Base-by-base conservation (phyloP, 2,888 invertebrate species). In the Lithodes maja region DNA sequence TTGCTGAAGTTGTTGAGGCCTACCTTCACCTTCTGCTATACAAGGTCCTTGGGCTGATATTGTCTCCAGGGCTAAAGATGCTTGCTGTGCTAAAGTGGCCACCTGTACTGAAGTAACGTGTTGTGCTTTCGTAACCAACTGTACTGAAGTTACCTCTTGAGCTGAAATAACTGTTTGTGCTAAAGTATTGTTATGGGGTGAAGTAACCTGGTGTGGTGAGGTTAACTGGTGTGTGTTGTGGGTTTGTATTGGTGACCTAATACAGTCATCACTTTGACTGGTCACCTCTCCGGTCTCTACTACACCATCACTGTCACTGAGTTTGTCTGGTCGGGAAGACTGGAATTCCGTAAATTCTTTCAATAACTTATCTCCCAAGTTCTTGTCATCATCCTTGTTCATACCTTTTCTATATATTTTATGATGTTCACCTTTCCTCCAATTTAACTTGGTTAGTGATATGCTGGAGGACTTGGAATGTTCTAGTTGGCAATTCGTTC, bases 261-360 rank as follows among this genome's bases (percentile, higher is more conserved):
- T 49, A 50, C 12, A 12, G 9, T 7, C 12, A 3, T 49, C 49
- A 50, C 77, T 49, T 12, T 77, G 77, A 33, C 77, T 33, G 49
- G 49, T 7, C 33, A 12, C 77, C 2, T 17, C 49, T 50, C 50
- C 77, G 15, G n/a, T 2, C 50, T 83, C 52, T 52, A 17, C 33
- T 52, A 49, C 71, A 49, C 12, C 33, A 61, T 61, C 77, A 74
- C 55, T 50, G 15, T 80, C 71, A 82, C 75, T 82, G 52, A 49
- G 33, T 52, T 61, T 85, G 50, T 89, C 85, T 17, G 85, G 52
- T 9, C 89, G 81, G 7, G 85, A 78, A 7, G 89, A 89, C 85
- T 89, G 89, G 75, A 89, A 89, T 7, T 85, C 82, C 2, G 78
- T 77, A 89, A 89, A 89, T 69, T 89, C 89, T 71, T 83, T 55